A percentile compares a stretch with the other conserved stretches of the same genome.
Evolutionary conservation across 2,797 vertebrate genomes (phyloP).

Genomic region (Tamandua tetradactyla): DNA sequence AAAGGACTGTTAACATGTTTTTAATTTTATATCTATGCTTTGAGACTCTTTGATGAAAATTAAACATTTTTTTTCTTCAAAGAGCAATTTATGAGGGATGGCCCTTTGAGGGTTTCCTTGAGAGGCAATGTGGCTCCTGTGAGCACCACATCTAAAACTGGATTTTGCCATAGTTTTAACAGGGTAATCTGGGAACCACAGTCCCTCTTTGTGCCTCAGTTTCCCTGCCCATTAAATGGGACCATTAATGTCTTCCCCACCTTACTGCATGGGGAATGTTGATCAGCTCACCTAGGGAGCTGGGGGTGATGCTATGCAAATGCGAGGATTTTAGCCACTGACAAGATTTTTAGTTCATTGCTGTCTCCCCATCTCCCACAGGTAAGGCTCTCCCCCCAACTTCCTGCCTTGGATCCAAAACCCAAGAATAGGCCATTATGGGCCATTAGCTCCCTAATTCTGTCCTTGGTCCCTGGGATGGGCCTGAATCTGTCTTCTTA

Average conservation of each 20-base stretch:
- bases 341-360: slow-evolving; percentile 29
- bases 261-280: slow-evolving; percentile 55
- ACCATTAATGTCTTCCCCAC: slow-evolving; percentile 41
- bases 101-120: slow-evolving; percentile 19
- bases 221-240: slow-evolving; percentile 59
- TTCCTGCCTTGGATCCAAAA: slow-evolving; percentile 8
- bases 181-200: slow-evolving; percentile 43
- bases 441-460: neutral
- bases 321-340: neutral
- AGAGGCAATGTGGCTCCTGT: neutral
- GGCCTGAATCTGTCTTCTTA: slow-evolving; percentile 13
- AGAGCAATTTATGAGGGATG: neutral
- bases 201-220: slow-evolving; percentile 66
- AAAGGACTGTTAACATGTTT: slow-evolving; percentile 67
- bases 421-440: neutral
- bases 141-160: neutral
- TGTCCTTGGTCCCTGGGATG: neutral
- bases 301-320: slow-evolving; percentile 68
- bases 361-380: neutral
- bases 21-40: slow-evolving; percentile 58
- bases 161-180: slow-evolving; percentile 34
- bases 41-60: slow-evolving; percentile 45
- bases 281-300: slow-evolving; percentile 37
- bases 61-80: neutral
- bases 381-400: neutral